Evolutionary conservation across 35 echinoderm and acorn worm genomes (phyloP), one percentile per base, ranked within the genome.

Genomic region (Amphiura filiformis): DNA sequence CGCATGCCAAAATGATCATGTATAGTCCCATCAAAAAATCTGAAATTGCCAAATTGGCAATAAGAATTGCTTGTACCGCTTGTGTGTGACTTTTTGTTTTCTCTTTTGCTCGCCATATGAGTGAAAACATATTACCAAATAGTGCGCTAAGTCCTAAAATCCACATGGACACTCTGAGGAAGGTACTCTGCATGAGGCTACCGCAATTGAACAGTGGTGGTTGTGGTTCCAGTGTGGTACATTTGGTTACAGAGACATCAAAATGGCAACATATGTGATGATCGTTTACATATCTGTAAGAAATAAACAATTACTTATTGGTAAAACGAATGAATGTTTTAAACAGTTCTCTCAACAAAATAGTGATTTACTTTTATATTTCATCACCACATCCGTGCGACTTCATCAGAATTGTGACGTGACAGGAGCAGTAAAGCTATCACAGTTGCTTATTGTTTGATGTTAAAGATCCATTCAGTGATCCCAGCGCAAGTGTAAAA

Each of bases 21-120:
- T 96, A 96, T 12, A 96, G n/a, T 11, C 94, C 94, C 91, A 93
- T 96, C 0, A 96, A 56, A 18, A 96, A 77, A 76, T 96, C 91
- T 12, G 94, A 81, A 23, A 96, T 33, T 28, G 90, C 91, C 20
- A 96, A 77, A 40, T 96, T 96, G 7, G 80, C 31, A 9, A 96
- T 89, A 22, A 93, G 44, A 34, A 84, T 38, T 42, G 81, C 61
- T 41, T 96, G 90, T 26, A 88, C 42, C 14, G 64, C 35, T 28
- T 75, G 32, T 0, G 83, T 75, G 28, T 76, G 81, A 15, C 61
- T 37, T 56, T 20, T 84, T 30, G 76, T 57, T 23, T 38, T 75
- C 34, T 85, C 57, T 0, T 65, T 28, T 0, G 85, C 38, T 18
- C 90, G 0, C 14, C 1, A 26, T 0, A 84, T 80, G 3, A 97